Evolutionary conservation across 2,888 invertebrate species (phyloP).

Genomic region (Dinocampus coccinellae): DNA sequence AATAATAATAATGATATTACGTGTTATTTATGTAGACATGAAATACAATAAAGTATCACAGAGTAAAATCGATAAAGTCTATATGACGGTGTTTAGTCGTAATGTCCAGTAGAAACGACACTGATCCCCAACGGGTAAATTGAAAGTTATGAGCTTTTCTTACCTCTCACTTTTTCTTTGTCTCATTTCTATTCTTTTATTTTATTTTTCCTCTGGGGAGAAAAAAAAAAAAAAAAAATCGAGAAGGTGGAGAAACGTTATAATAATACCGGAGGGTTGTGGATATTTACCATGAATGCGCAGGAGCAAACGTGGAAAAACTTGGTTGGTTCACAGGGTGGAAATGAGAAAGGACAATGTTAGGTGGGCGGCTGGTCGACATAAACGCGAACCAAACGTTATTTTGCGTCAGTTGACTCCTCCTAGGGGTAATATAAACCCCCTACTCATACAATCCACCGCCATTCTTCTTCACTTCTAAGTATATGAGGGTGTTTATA

Average conservation of each 20-base stretch:
- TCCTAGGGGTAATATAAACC: background rate
- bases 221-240: too few species aligned
- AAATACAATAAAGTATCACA: conserved; percentile 26
- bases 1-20: too few species aligned
- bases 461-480: conserved; percentile 63
- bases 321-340: conserved; percentile 31
- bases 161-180: conserved; percentile 47
- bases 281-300: conserved; percentile 4
- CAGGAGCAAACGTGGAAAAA: conserved; percentile 25
- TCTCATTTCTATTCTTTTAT: too few species aligned
- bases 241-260: too few species aligned
- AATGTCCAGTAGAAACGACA: conserved; percentile 55
- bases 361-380: conserved; percentile 20
- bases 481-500: conserved; percentile 46
- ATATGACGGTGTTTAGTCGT: conserved; percentile 44
- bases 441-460: conserved; percentile 42
- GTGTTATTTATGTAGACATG: background rate
- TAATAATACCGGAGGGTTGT: background rate
- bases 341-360: background rate
- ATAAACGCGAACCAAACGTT: background rate
- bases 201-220: conserved; percentile 1
- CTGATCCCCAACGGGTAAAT: conserved; percentile 66
- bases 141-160: conserved; percentile 69
- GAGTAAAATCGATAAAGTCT: conserved; percentile 39
- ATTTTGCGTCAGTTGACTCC: background rate